Conservation (phyloP, 2,888 invertebrate species). For the Yponomeuta sedellus region DNA sequence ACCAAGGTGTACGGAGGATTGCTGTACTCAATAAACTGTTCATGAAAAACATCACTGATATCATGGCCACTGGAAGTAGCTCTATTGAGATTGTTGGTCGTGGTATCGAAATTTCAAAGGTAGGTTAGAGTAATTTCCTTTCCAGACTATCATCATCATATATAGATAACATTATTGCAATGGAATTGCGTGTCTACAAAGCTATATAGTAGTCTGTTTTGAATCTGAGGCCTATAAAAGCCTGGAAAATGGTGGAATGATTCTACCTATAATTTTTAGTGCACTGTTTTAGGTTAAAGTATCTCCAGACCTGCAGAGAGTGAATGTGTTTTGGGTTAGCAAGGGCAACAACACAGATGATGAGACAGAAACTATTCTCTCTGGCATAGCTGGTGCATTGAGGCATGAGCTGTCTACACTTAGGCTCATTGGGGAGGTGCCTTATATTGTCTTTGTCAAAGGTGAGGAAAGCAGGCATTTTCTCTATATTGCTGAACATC, state of each 20-base stretch:
- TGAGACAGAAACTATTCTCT: conserved; percentile 71
- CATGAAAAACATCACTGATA: conserved; percentile 87
- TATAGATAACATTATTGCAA: no score
- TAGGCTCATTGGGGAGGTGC: conserved; percentile 84
- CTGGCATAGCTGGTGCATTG: conserved; percentile 74
- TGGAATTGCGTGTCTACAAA: no score
- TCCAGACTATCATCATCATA: background rate
- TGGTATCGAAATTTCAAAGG: conserved; percentile 84
- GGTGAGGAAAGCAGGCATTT: conserved; percentile 44
- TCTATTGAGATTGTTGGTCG: conserved; percentile 78
- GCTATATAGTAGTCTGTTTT: no score
- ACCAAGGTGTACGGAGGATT: conserved; percentile 75
- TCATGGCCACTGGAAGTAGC: conserved; percentile 83
- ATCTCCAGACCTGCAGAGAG: conserved; percentile 77
- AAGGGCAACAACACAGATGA: conserved; percentile 69
- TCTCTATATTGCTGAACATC: no score
- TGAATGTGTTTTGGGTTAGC: conserved; percentile 85
- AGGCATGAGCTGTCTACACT: conserved; percentile 85
- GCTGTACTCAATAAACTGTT: conserved; percentile 86
- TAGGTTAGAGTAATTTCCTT: conserved; percentile 30
- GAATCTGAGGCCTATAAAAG: no score
- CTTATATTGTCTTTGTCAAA: conserved; percentile 83
- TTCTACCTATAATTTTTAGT: background rate
- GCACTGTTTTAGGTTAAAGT: conserved; percentile 72
- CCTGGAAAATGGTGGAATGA: background rate